Evolutionary conservation across 1,140 invertebrate genomes (phyloP).

Genomic region (Drosophila quadrilineata): DNA sequence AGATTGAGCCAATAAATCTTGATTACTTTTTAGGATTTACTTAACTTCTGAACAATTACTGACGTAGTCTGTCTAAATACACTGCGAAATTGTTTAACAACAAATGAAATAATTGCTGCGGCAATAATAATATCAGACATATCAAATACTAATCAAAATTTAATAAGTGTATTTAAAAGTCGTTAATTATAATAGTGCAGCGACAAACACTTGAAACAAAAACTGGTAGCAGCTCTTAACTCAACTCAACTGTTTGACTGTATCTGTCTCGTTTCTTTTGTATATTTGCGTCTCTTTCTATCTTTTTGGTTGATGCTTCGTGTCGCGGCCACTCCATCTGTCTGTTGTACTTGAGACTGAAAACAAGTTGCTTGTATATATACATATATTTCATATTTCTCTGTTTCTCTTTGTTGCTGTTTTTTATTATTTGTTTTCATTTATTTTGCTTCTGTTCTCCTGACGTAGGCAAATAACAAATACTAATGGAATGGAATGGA

Average conservation of each 20-base stretch:
- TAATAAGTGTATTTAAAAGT: constrained; percentile 14
- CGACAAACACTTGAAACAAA: constrained; percentile 12
- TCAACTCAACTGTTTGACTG: no score
- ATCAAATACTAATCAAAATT: neutral
- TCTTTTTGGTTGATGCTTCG: constrained; percentile 5
- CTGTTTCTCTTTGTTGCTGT: neutral
- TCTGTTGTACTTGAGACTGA: constrained; percentile 34
- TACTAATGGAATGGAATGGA: constrained; percentile 31
- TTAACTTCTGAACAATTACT: no score
- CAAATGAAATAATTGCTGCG: neutral
- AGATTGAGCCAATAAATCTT: neutral
- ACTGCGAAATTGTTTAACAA: neutral
- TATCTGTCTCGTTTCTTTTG: no score
- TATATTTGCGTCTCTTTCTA: no score
- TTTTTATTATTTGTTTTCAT: neutral
- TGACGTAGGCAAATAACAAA: constrained; percentile 67
- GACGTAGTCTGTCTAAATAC: neutral
- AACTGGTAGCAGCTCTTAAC: constrained; percentile 39
- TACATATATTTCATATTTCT: neutral
- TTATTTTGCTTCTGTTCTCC: constrained; percentile 17
- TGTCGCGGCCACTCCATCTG: constrained; percentile 14
- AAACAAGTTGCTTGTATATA: constrained; percentile 33
- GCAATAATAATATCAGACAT: neutral
- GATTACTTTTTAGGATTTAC: no score
- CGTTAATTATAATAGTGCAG: constrained; percentile 14